A percentile compares a stretch with the other conserved stretches of the same genome.
Conservation (phyloP, 2,113 vertebrate genomes). For the Malurus elegans region DNA sequence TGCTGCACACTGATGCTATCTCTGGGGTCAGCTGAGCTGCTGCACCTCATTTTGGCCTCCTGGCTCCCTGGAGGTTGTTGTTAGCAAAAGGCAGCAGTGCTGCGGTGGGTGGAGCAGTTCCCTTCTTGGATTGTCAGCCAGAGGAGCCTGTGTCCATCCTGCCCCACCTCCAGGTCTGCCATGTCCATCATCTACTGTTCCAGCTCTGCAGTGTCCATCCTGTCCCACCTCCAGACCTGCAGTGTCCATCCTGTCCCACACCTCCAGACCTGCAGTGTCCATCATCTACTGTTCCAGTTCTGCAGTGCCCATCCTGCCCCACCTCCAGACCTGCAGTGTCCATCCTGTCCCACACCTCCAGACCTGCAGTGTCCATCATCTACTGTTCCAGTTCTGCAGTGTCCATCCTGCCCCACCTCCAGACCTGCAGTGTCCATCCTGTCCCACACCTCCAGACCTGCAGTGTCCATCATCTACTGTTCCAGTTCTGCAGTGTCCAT, state of each 20-base stretch:
- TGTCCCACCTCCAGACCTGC: rapidly evolving
- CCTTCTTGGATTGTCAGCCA: background rate
- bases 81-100: background rate
- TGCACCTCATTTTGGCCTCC: background rate
- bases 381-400: background rate
- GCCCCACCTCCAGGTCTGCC: background rate
- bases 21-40: background rate
- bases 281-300: background rate
- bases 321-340: background rate
- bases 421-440: background rate
- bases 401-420: background rate
- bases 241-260: too few species aligned
- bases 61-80: background rate
- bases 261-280: background rate
- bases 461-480: background rate
- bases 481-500: background rate
- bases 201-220: background rate
- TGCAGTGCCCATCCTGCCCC: background rate
- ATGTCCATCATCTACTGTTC: too few species aligned
- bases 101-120: background rate
- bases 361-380: background rate
- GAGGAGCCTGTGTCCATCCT: background rate
- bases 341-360: background rate
- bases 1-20: background rate
- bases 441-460: too few species aligned